Base-by-base conservation (phyloP, 1,140 invertebrate genomes). In the Cataglyphis hispanica region DNA sequence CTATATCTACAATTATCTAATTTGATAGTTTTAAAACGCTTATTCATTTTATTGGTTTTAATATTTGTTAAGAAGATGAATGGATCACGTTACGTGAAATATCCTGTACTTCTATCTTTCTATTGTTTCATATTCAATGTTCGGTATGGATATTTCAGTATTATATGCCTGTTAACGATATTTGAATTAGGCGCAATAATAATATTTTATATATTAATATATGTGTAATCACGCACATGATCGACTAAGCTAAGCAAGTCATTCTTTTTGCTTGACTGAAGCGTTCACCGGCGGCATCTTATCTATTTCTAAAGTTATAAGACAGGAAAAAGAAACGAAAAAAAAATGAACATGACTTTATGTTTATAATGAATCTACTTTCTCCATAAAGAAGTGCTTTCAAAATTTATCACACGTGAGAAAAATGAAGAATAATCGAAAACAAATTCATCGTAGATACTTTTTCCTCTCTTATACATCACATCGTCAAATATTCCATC, bases 391-490 rank as follows among this genome's bases (percentile, higher is more conserved):
- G 80, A 40, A 84, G 86, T 90, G 86, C 77, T 67, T 72, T 80
- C 58, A 84, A 84, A 66, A 88, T 27, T 85, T 88, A 90, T 90
- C 86, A 88, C 89, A 90, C 85, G 75, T 84, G 83, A 90, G 70
- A 86, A 46, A 85, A 61, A 85, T 40, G 87, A 70, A 66, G 69
- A 81, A 80, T 64, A 80, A 31, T 61, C 27, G 31, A 37, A 81
- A 75, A 72, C 56, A 50, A 86, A 64, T 69, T 61, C 61, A 63
- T 16, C 67, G 63, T 76, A 58, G 58, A 56, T 81, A 37, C 25
- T 27, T 8, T 43, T 61, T 50, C 64, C 5, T 78, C 25, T 50
- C 46, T 75, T 40, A 31, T 31, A 58, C 2, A 4, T 76, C 3
- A 4, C 6, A 4, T 13, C 13, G 22, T 72, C n/a, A 13, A 46